Evolutionary conservation across 1,140 invertebrate genomes (phyloP).

Genomic region (Apis dorsata): DNA sequence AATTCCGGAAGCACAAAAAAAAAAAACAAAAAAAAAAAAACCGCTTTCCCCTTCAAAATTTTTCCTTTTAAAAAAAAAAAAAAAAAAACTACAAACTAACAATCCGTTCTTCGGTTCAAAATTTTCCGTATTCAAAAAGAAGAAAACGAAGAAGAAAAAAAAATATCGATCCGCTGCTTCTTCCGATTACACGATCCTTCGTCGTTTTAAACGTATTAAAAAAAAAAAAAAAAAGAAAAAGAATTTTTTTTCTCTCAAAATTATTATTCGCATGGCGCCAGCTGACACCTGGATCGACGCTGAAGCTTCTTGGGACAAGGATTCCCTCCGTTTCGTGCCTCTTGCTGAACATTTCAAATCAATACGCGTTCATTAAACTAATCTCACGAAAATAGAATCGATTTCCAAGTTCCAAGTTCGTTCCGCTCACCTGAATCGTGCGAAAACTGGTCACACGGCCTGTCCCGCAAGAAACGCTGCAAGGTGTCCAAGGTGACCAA

Average conservation of each 20-base stretch:
- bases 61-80: too few relatives aligned
- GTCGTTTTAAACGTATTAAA: not conserved
- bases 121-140: too few relatives aligned
- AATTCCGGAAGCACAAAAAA: too few relatives aligned
- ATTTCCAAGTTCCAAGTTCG: not conserved
- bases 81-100: not conserved
- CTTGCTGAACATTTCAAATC: constrained; percentile 75
- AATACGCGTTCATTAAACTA: too few relatives aligned
- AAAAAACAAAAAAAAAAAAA: too few relatives aligned
- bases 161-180: too few relatives aligned
- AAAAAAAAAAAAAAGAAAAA: not conserved
- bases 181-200: not conserved
- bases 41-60: too few relatives aligned
- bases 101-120: too few relatives aligned
- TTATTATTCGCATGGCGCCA: constrained; percentile 70
- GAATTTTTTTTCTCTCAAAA: not conserved
- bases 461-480: constrained; percentile 86
- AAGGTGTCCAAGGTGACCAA: constrained; percentile 89
- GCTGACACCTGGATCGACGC: constrained; percentile 80
- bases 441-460: constrained; percentile 83
- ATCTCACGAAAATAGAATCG: constrained; percentile 33
- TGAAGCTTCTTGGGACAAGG: constrained; percentile 83
- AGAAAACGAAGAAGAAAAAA: too few relatives aligned
- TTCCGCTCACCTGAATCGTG: constrained; percentile 80
- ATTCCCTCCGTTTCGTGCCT: constrained; percentile 85